Evolutionary conservation across 2,113 vertebrate genomes (phyloP), one percentile per base, ranked within the genome.

Genomic region (Phalacrocorax aristotelis): DNA sequence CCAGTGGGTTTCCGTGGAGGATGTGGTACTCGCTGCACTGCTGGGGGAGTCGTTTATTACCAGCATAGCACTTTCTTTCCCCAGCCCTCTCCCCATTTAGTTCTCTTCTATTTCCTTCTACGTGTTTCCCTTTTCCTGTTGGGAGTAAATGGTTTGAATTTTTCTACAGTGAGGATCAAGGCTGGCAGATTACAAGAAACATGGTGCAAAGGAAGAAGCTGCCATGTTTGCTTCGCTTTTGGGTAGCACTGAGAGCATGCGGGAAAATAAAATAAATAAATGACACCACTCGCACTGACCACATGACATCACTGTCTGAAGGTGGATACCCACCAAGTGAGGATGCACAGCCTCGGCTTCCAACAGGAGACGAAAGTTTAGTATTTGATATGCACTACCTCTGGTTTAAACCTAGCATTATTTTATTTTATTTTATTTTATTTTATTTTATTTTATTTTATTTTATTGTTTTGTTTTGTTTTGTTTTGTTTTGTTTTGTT

Each of bases 11-110:
- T 87, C 51, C 4, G 0, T 51, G 40, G 65, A 30, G 11, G 25
- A 60, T 1, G 0, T 34, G 26, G 20, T 55, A 64, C 12, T 36
- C 36, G 30, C 0, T 22, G 27, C 26, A 22, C 23, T 26, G 52
- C 46, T 74, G 38, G 20, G 13, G 49, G 32, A 61, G 5, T 32
- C 21, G 46, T n/a, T 52, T 65, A 54, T 51, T 34, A 44, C 13
- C 27, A 93, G 0, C 8, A 3, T 14, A 64, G 49, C 6, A 13
- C 13, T 60, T 70, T 34, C 4, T 57, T 78, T 77, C 54, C 36
- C 22, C 2, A 15, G 8, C 2, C 7, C 32, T 93, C 25, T 86
- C 4, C 12, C 32, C 9, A 10, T 77, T 77, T 26, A 9, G 18
- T 93, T 83, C 80, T 62, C 42, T 48, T 34, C 66, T 71, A 0